Base-by-base conservation (phyloP, 2,888 invertebrate genomes). In the Nemotelus pantherinus region DNA sequence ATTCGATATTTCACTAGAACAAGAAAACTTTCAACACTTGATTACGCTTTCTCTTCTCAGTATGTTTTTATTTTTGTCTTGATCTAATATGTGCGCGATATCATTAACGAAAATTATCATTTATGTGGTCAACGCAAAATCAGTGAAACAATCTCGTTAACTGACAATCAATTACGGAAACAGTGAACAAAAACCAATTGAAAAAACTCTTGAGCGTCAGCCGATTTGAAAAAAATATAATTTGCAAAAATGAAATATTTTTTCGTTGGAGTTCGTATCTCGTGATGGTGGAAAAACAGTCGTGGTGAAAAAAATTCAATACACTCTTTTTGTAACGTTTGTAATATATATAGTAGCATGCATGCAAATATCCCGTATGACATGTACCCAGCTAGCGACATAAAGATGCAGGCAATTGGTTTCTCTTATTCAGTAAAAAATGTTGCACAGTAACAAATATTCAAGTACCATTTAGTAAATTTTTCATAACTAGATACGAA, bases 341-440 rank as follows among this genome's bases (percentile, higher is more conserved):
- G 39, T 63, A 39, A 63, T 63, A 71, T 48, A 72, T 55, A 60
- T 57, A 53, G 57, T 60, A 60, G 70, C 80, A 81, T 80, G 81
- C 81, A 82, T 77, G 81, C 78, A 77, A 77, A 78, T 80, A 60
- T 80, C 80, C 81, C 81, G 81, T 81, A 82, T 83, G 83, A 83
- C 83, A 83, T 83, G 83, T 83, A 83, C 83, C 83, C 83, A 82
- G 81, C 80, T 81, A 81, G 82, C 82, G 81, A 82, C 82, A 81
- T 81, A 80, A 80, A 80, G 68, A 80, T 78, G 81, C 68, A 68
- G 68, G 77, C 77, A 79, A 41, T 50, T 44, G 68, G 41, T 68
- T 53, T 25, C 25, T 25, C 6, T 63, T 63, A n/a, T 63, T 43
- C 63, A 63, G 25, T 25, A 57, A 65, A 72, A 72, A 74, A 41